Base-by-base conservation (phyloP, 2,113 vertebrate species). In the Bombycilla garrulus region DNA sequence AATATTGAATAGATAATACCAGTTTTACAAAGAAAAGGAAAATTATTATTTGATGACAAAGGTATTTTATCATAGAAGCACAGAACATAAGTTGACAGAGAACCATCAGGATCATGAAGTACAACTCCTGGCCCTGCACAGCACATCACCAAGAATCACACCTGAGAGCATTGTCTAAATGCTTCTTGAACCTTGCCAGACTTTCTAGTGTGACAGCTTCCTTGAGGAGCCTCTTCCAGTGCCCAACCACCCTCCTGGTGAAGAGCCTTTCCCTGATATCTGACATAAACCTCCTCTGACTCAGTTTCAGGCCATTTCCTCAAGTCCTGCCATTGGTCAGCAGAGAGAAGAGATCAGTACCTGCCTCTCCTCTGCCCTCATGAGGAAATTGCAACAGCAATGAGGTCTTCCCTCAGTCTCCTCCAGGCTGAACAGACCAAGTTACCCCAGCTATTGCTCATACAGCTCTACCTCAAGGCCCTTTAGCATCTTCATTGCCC, bases 371-470 rank as follows among this genome's bases (percentile, higher is more conserved):
- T 40, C 13, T 64, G 14, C 20, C 25, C 24, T 40, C 24, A 20
- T 1, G 0, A 16, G 4, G 50, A 74, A 57, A 3, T 0, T 74
- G 29, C 2, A 57, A 9, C 7, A 56, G 17, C 14, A 26, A 0
- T n/a, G 56, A 29, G 7, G 1, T 72, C 5, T 72, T 14, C 3
- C 29, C 29, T 62, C 38, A 78, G 58, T 40, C 9, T 56, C 15
- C 40, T 86, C 31, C 66, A 42, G 35, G 14, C 31, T 50, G 57
- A 72, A 35, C 9, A 64, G 42, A 35, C 5, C 17, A 22, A 56
- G 17, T 26, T 14, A 15, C 11, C 21, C 35, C 42, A 64, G n/a
- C 10, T 1, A 1, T 1, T 54, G 5, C 29, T 71, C 16, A 25
- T 0, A 29, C 0, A 0, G 11, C n/a, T 65, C 48, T 25, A 2